These are phyloP conservation scores for Lathronympha strigana DNA, from an alignment of 2,888 invertebrate genomes.

Conservation along the genomic window DNA sequence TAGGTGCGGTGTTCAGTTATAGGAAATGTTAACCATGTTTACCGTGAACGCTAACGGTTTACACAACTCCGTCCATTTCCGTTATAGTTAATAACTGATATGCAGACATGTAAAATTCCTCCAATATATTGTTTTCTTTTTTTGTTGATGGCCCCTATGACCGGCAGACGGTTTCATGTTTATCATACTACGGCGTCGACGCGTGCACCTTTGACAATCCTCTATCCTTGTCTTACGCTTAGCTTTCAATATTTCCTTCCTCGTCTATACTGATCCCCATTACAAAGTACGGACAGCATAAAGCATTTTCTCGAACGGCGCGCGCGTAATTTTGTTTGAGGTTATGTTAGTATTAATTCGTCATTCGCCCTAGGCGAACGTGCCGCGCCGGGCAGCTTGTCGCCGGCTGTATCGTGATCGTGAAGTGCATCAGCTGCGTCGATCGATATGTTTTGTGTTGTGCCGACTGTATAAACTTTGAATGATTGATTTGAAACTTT, in stretches of 20 bases:
- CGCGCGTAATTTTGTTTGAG: slow-evolving; percentile 81
- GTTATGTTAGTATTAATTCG: slow-evolving; percentile 81
- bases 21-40: slow-evolving; percentile 42
- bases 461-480: slow-evolving; percentile 58
- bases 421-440: slow-evolving; percentile 61
- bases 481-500: slow-evolving; percentile 51
- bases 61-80: slow-evolving; percentile 47
- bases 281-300: slow-evolving; percentile 71
- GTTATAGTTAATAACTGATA: slow-evolving; percentile 45
- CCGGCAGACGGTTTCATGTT: slow-evolving; percentile 25
- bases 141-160: slow-evolving; percentile 35
- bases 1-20: slow-evolving; percentile 28
- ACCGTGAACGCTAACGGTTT: slow-evolving; percentile 47
- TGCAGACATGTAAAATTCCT: slow-evolving; percentile 33
- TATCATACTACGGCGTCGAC: slow-evolving; percentile 31
- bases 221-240: slow-evolving; percentile 58
- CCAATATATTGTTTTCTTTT: neutral
- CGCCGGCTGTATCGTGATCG: slow-evolving; percentile 56
- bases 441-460: slow-evolving; percentile 72
- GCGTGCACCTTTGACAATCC: slow-evolving; percentile 58
- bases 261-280: slow-evolving; percentile 72
- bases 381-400: slow-evolving; percentile 48
- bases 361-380: slow-evolving; percentile 72
- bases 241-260: slow-evolving; percentile 57
- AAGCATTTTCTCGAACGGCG: slow-evolving; percentile 73